Base-by-base conservation (phyloP, 2,113 vertebrate species). In the Chunga burmeisteri region DNA sequence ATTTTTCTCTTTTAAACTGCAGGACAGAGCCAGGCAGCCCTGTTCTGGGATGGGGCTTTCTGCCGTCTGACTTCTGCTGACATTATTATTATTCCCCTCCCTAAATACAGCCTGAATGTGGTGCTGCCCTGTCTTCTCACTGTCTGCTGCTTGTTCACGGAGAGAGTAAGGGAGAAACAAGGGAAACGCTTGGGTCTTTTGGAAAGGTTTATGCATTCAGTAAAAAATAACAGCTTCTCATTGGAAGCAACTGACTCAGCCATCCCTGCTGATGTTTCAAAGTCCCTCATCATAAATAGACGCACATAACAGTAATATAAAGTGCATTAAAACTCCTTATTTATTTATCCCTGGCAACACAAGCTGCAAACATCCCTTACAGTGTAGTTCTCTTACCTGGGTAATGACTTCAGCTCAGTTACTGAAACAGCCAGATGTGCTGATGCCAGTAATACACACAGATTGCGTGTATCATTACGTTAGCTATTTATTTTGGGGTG, bases 301-400 rank as follows among this genome's bases (percentile, higher is more conserved):
- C 26, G 25, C 47, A 72, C 52, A 38, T 29, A 81, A 38, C 13
- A 42, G 46, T 30, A 67, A 42, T 29, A 62, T 29, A 32, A 87
- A 78, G n/a, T 16, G 11, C 55, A 79, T 85, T 90, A 82, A 81
- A 81, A 85, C 79, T 59, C 70, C 56, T 93, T 55, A 11, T 29
- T 52, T 26, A 38, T 87, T 49, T 47, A 67, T n/a, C 26, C 66
- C 58, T 42, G 72, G 49, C 89, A 86, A 70, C 89, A 61, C 50
- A 87, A 81, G 32, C 70, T 67, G 55, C 50, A 90, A 42, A 27
- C 29, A 74, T 29, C 25, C n/a, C 38, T 87, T 66, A 9, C 7
- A 46, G 42, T 1, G 1, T 16, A 11, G 10, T 61, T 68, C 21
- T 84, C 42, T 93, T 91, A 71, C 73, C 42, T 10, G 56, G 32